Percentiles rank a stretch among this genome's conserved stretches.
Conservation (phyloP, 2,113 vertebrate species). For the Carassius carassius region DNA sequence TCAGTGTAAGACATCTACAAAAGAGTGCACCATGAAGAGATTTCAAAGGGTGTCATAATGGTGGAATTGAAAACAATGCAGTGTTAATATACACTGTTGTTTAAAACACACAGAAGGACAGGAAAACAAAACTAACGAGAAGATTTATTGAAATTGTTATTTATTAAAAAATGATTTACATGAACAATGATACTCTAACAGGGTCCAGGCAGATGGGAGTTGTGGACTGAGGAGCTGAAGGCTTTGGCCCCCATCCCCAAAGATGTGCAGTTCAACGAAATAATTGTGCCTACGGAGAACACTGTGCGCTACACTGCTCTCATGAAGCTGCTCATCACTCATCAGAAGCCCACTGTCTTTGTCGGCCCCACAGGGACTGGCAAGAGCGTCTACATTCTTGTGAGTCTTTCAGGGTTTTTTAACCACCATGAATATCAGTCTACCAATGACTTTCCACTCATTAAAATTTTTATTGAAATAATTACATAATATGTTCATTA, state of each 20-base stretch:
- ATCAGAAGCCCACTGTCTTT: slow-evolving; percentile 86
- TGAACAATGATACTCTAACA: slow-evolving; percentile 53
- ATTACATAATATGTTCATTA: not conserved
- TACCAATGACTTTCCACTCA: not conserved
- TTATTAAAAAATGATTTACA: not conserved
- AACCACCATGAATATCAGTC: not conserved
- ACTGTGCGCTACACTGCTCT: slow-evolving; percentile 83
- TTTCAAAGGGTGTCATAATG: not conserved
- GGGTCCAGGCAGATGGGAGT: slow-evolving; percentile 86
- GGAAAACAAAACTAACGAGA: not conserved
- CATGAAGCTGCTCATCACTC: slow-evolving; percentile 84
- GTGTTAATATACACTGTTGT: not conserved
- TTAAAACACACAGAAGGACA: not conserved
- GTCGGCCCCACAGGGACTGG: slow-evolving; percentile 91
- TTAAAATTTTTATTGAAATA: not conserved
- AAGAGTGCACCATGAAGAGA: not conserved
- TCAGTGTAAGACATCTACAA: not conserved
- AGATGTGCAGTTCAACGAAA: slow-evolving; percentile 87
- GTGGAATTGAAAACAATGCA: slow-evolving; percentile 2
- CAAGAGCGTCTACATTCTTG: slow-evolving; percentile 89
- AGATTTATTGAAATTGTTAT: not conserved
- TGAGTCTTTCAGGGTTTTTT: slow-evolving; percentile 69
- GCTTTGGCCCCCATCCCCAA: slow-evolving; percentile 75
- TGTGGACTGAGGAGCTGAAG: slow-evolving; percentile 81
- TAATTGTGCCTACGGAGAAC: slow-evolving; percentile 91